Base-by-base conservation (phyloP, 1,140 invertebrate genomes). In the Drosophila kanapiae region DNA sequence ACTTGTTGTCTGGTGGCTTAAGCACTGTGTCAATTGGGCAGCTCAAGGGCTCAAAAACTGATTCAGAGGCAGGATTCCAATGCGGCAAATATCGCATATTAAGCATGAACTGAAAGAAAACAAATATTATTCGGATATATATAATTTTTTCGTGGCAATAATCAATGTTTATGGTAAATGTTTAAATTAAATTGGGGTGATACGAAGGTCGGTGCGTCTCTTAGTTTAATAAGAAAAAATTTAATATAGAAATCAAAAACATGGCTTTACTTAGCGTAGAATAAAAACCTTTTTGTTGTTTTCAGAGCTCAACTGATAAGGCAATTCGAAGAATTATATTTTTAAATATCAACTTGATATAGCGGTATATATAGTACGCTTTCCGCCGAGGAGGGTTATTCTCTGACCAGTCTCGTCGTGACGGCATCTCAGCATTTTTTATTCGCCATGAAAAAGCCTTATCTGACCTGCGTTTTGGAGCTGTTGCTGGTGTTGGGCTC, bases 11-110 rank as follows among this genome's bases (percentile, higher is more conserved):
- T n/a, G 35, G 35, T 14, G 5, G 48, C 67, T 68, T 38, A 38
- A 60, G 65, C 16, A 27, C 31, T 45, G 23, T 43, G 31, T 35
- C 64, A 48, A 62, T 65, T 49, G 49, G 60, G 16, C 38, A 40
- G 45, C 56, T 64, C 38, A 18, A 16, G 45, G 57, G 45, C 35
- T 8, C 14, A 23, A 23, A 85, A 77, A 69, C 65, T 69, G 59
- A 72, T 69, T 69, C 56, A 37, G 33, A 16, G 27, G 31, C 47
- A 16, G 33, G 6, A 27, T 14, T 16, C 3, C 4, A 18, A 18
- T 16, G 18, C 6, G 8, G 3, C n/a, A 37, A 18, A 37, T 18
- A 37, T 67, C 6, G 0, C 5, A 23, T 9, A 40, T 23, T 31
- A 11, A 1, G 11, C 23, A 13, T 23, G 23, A 1, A 1, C 23